Evolutionary conservation across 2,113 vertebrate species (phyloP).

Genomic region (Embiotoca jacksoni): DNA sequence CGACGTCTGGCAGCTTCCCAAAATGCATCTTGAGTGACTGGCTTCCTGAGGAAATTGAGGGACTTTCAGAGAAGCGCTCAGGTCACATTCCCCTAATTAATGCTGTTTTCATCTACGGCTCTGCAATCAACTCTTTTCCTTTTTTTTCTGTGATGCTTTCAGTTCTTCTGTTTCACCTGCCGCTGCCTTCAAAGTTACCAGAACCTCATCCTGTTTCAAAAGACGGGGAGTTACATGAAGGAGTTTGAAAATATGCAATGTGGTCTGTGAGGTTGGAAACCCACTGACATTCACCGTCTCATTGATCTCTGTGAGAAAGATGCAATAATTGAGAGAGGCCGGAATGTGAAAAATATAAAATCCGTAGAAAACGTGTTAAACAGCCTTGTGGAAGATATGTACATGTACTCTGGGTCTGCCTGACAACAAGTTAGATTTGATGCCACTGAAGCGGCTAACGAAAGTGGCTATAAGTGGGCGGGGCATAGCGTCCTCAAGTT

Average conservation of each 20-base stretch:
- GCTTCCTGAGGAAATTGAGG: slow-evolving; percentile 63
- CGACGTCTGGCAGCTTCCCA: slow-evolving; percentile 74
- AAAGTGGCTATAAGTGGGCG: no score
- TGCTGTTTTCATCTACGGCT: slow-evolving; percentile 25
- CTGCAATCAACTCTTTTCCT: slow-evolving; percentile 13
- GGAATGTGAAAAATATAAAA: slow-evolving; percentile 28
- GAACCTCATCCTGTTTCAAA: slow-evolving; percentile 23
- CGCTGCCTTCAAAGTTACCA: slow-evolving; percentile 28
- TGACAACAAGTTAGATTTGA: background rate
- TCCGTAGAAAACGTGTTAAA: slow-evolving; percentile 3
- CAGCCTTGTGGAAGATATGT: background rate
- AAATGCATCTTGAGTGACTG: slow-evolving; percentile 72
- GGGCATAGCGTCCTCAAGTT: no score
- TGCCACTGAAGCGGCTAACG: background rate
- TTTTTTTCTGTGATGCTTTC: slow-evolving; percentile 7
- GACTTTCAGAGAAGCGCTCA: slow-evolving; percentile 60
- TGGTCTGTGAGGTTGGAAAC: slow-evolving; percentile 30
- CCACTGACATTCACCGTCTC: slow-evolving; percentile 20
- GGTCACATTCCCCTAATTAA: slow-evolving; percentile 57
- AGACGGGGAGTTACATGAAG: slow-evolving; percentile 9
- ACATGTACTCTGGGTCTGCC: background rate
- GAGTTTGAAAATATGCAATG: slow-evolving; percentile 22
- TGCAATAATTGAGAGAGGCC: slow-evolving; percentile 33
- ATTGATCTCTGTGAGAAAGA: slow-evolving; percentile 39
- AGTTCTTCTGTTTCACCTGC: slow-evolving; percentile 34